Conservation (phyloP, 2,888 invertebrate species). For the Clusia tigrina region DNA sequence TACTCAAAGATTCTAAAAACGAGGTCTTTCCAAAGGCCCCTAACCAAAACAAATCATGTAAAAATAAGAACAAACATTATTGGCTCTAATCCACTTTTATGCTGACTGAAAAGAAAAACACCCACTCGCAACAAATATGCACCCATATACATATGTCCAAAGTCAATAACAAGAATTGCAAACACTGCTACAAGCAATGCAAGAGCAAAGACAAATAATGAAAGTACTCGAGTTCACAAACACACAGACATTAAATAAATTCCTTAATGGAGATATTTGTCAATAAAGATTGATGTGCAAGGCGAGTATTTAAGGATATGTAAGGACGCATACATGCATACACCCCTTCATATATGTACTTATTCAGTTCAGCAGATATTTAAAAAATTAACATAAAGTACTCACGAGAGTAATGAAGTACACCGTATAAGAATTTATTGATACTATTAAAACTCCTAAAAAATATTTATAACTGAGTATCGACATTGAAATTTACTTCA, state of each 20-base stretch:
- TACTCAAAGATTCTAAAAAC: too few relatives aligned
- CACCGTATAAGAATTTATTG: too few relatives aligned
- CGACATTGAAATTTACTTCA: too few relatives aligned
- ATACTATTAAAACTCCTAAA: too few relatives aligned
- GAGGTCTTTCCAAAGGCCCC: too few relatives aligned
- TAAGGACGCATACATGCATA: constrained; percentile 18
- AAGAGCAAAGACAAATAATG: constrained; percentile 12
- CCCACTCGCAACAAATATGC: neutral
- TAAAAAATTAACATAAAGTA: neutral
- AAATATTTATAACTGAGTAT: too few relatives aligned
- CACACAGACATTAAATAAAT: constrained; percentile 13
- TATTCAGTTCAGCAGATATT: too few relatives aligned
- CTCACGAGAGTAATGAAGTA: too few relatives aligned
- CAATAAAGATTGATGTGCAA: neutral
- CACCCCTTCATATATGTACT: constrained; percentile 14
- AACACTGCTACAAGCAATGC: constrained; percentile 2
- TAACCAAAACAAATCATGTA: too few relatives aligned
- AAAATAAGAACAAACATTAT: constrained; percentile 46
- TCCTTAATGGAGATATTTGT: neutral
- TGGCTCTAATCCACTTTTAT: constrained; percentile 50
- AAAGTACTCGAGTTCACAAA: neutral
- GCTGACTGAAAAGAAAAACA: constrained; percentile 42
- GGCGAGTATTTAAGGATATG: neutral
- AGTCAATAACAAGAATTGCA: neutral
- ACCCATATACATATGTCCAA: too few relatives aligned